phyloP scores from a whole-genome alignment of 1,140 invertebrate species.

The Drosophila santomea region DNA sequence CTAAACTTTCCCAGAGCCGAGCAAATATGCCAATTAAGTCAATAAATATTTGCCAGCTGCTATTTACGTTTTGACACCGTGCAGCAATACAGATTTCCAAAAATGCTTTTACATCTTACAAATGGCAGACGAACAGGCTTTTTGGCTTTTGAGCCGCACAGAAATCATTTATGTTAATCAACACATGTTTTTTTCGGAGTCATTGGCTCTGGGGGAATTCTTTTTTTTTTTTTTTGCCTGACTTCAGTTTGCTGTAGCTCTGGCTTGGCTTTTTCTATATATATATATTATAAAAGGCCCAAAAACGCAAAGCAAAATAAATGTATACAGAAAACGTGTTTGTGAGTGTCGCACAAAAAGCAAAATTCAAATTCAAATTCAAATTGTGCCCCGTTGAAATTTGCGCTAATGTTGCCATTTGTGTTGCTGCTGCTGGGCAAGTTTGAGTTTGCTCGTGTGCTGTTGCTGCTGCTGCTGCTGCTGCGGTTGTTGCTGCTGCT shows the following conservation, averaged over 20 bases:
- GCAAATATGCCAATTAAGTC: conserved; percentile 73
- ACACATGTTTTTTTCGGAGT: conserved; percentile 76
- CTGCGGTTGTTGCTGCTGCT: conserved; percentile 36
- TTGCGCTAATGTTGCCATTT: conserved; percentile 79
- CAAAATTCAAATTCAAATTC: conserved; percentile 71
- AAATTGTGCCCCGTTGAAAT: conserved; percentile 78
- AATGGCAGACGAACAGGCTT: conserved; percentile 51
- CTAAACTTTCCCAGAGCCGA: conserved; percentile 21
- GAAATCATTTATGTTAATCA: conserved; percentile 83
- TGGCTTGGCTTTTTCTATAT: conserved; percentile 32
- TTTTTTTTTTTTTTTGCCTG: conserved; percentile 24
- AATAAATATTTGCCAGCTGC: conserved; percentile 74
- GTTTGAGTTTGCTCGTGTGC: conserved; percentile 55
- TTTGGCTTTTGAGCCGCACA: conserved; percentile 40
- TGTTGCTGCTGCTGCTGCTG: conserved; percentile 29
- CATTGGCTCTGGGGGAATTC: conserved; percentile 70
- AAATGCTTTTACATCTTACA: conserved; percentile 57
- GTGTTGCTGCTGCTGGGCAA: conserved; percentile 62
- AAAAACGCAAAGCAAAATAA: conserved; percentile 73
- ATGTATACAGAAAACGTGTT: conserved; percentile 76
- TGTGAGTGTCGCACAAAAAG: conserved; percentile 65
- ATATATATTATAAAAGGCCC: conserved; percentile 71
- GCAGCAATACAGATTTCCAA: conserved; percentile 64
- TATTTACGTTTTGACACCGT: conserved; percentile 68
- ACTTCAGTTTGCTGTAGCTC: conserved; percentile 2